Percentiles rank a stretch among this genome's conserved stretches.
Evolutionary conservation across 2,888 invertebrate genomes (phyloP).

Genomic region (Luperina nickerlii): DNA sequence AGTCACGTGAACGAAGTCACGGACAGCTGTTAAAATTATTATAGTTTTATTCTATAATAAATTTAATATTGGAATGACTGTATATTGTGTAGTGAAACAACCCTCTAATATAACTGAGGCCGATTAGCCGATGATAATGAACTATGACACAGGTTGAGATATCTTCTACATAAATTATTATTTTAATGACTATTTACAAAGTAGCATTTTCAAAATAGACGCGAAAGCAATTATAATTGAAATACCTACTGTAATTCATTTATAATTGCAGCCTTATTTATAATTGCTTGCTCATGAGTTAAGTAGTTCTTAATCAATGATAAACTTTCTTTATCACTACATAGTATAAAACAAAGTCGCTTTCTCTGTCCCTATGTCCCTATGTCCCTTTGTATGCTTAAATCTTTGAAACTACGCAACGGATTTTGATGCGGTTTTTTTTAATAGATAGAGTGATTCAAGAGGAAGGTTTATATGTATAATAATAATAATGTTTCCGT

Average conservation of each 20-base stretch:
- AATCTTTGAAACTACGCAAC: too few species aligned
- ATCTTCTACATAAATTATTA: constrained; percentile 21
- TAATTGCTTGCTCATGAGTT: not conserved
- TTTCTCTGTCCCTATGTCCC: too few species aligned
- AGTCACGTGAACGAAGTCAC: not conserved
- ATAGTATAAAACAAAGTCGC: too few species aligned
- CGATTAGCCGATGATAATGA: constrained; percentile 40
- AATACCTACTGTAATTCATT: not conserved
- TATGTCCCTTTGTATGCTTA: too few species aligned
- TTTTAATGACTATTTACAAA: not conserved
- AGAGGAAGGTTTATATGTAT: too few species aligned
- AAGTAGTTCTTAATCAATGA: not conserved
- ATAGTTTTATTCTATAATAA: not conserved
- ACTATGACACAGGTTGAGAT: constrained; percentile 49
- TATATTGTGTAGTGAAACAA: constrained; percentile 29
- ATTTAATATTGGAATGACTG: not conserved
- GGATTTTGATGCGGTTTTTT: too few species aligned
- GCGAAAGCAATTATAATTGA: not conserved
- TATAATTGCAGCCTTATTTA: not conserved
- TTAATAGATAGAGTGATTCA: too few species aligned
- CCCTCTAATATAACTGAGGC: constrained; percentile 25
- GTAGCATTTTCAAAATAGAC: not conserved
- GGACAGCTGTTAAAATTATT: not conserved
- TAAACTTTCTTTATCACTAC: not conserved
- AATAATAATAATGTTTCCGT: too few species aligned